Base-by-base conservation (phyloP, 2,888 invertebrate genomes). In the Drosophila picticornis region DNA sequence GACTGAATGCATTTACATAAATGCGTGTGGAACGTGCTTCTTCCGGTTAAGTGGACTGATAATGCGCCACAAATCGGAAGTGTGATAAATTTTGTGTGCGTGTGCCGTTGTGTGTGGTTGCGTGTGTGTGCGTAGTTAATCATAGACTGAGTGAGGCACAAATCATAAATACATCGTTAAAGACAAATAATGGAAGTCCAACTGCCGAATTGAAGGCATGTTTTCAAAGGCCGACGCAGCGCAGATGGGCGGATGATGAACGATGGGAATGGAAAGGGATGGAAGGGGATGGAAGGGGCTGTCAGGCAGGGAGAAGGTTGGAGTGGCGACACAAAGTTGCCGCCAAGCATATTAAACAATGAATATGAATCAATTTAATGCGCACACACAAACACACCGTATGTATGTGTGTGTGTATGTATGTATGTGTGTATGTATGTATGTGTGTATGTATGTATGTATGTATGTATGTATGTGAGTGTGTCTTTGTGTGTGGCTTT, bases 261-360 rank as follows among this genome's bases (percentile, higher is more conserved):
- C 22, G 46, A 55, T 67, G 31, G 50, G 57, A 31, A 6, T 31
- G 50, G 31, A 36, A 57, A 36, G 51, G 52, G 6, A 34, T 6
- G 48, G 50, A 38, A 27, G 36, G 58, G 13, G 19, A 53, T 9
- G 31, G 9, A 11, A 32, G 32, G 11, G 11, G 32, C 11, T 34
- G 40, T 3, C 22, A 31, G 36, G 13, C 40, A 48, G n/a, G 10
- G 27, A 57, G 43, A 46, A 46, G 34, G n/a, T 4, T 19, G 34
- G 40, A 43, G 51, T n/a, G 53, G 40, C 40, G 52, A 50, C 65
- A 71, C 53, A 77, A 80, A 81, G 72, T 75, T 79, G 83, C 80
- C 83, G 86, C 81, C 81, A 43, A 84, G 90, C 87, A 90, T 90
- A 90, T 87, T 91, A 91, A 90, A 90, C 89, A 91, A 90, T 88